A percentile compares a stretch with the other conserved stretches of the same genome.
phyloP scores from a whole-genome alignment of 2,113 vertebrate species.

The Arizona elegans region DNA sequence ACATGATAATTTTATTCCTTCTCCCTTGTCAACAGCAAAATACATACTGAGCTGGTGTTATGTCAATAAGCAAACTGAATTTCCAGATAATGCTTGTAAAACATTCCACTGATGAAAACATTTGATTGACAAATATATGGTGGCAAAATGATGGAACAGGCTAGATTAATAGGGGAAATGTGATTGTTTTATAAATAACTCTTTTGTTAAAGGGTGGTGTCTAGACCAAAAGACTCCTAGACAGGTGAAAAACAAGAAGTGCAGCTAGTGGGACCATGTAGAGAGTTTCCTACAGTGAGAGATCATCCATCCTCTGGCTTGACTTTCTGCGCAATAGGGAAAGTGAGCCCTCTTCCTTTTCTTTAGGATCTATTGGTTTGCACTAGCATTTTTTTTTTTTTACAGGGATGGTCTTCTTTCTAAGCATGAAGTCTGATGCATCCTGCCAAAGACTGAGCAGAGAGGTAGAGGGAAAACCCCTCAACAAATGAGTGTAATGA shows the following conservation, averaged over 20 bases:
- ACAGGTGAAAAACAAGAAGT: neutral
- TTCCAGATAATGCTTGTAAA: neutral
- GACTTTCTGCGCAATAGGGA: neutral
- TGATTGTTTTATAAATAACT: neutral
- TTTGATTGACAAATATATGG: neutral
- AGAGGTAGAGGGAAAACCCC: neutral
- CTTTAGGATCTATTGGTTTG: neutral
- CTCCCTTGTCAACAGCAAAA: neutral
- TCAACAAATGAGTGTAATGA: neutral
- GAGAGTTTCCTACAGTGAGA: neutral
- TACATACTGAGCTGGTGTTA: neutral
- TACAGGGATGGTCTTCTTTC: neutral
- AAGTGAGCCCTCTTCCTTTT: neutral
- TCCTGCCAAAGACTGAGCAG: neutral
- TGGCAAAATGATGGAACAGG: neutral
- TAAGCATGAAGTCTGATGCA: neutral
- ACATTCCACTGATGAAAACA: neutral
- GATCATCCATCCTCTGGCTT: neutral
- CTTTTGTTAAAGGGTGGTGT: neutral
- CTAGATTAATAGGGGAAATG: neutral
- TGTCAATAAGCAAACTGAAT: neutral
- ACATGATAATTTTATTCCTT: neutral
- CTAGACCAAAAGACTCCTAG: neutral
- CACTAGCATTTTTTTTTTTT: neutral
- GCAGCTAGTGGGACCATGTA: neutral